A percentile compares a stretch with the other conserved stretches of the same genome.
These are phyloP conservation scores for Sebastes schlegelii DNA, from an alignment of 2,113 vertebrate species.

Conservation along the genomic window DNA sequence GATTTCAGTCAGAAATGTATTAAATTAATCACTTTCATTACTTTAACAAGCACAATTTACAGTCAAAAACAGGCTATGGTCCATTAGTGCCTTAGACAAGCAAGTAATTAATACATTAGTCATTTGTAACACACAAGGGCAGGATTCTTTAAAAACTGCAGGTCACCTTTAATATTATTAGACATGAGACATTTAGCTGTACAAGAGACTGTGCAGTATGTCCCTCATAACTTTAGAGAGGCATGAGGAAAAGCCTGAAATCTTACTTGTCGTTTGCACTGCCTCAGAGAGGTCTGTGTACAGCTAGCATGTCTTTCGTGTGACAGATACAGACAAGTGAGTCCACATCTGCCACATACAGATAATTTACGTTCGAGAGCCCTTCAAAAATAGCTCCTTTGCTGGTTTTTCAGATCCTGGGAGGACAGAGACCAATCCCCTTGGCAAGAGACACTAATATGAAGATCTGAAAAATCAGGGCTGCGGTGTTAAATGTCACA, in stretches of 20 bases:
- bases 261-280: constrained; percentile 21
- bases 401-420: constrained; percentile 43
- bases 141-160: constrained; percentile 68
- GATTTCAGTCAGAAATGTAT: constrained; percentile 84
- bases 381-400: constrained; percentile 3
- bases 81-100: constrained; percentile 84
- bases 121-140: constrained; percentile 69
- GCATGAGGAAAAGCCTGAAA: constrained; percentile 49
- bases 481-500: constrained; percentile 37
- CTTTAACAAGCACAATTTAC: constrained; percentile 86
- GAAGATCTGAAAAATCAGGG: constrained; percentile 33
- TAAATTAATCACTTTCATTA: constrained; percentile 87
- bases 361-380: constrained; percentile 18
- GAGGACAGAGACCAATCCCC: constrained; percentile 16
- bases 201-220: constrained; percentile 63
- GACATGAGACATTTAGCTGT: constrained; percentile 63
- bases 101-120: constrained; percentile 82
- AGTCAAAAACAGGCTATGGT: constrained; percentile 85
- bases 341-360: constrained; percentile 21
- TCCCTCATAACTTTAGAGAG: constrained; percentile 47
- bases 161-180: constrained; percentile 50
- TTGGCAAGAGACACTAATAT: constrained; percentile 23
- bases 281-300: constrained; percentile 35
- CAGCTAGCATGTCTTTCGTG: constrained; percentile 28
- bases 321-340: constrained; percentile 15